phyloP scores from a whole-genome alignment of 2,113 vertebrate genomes.

The Accipiter cooperii region DNA sequence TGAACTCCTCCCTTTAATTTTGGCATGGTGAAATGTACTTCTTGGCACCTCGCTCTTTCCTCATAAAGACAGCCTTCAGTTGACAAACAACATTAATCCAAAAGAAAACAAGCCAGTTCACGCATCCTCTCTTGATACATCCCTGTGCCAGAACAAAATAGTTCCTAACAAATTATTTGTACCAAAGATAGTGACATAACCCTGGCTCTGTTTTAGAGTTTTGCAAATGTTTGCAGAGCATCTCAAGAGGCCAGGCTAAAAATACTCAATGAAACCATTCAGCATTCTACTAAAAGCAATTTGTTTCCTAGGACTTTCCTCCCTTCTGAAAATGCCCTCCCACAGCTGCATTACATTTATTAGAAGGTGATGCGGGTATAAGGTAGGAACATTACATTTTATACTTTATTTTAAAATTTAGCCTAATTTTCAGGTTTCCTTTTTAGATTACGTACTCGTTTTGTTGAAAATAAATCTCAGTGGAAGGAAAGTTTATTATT shows the following conservation, averaged over 20 bases:
- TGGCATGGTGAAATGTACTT: conserved; percentile 36
- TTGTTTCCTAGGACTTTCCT: conserved; percentile 39
- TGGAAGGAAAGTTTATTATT: background rate
- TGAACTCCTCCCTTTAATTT: conserved; percentile 54
- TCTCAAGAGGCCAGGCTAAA: conserved; percentile 45
- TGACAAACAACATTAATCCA: conserved; percentile 46
- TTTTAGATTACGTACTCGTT: background rate
- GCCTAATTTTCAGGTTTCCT: background rate
- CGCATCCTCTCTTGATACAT: conserved; percentile 17
- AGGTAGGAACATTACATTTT: background rate
- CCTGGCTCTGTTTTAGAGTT: conserved; percentile 27
- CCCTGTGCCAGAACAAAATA: conserved; percentile 42
- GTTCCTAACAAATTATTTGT: conserved; percentile 56
- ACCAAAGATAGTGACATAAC: conserved; percentile 50
- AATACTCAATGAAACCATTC: conserved; percentile 62
- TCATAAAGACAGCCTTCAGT: conserved; percentile 40
- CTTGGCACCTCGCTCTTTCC: background rate
- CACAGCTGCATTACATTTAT: background rate
- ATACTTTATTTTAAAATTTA: background rate
- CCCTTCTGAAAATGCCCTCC: conserved; percentile 12
- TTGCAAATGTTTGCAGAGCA: conserved; percentile 53
- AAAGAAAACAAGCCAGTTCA: conserved; percentile 48
- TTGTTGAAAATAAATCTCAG: background rate
- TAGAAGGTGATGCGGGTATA: conserved; percentile 6
- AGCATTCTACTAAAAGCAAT: conserved; percentile 44